These are phyloP conservation scores for Mormyrus proboscirostris DNA, from an alignment of 2,797 vertebrate species.

Conservation along the genomic window DNA sequence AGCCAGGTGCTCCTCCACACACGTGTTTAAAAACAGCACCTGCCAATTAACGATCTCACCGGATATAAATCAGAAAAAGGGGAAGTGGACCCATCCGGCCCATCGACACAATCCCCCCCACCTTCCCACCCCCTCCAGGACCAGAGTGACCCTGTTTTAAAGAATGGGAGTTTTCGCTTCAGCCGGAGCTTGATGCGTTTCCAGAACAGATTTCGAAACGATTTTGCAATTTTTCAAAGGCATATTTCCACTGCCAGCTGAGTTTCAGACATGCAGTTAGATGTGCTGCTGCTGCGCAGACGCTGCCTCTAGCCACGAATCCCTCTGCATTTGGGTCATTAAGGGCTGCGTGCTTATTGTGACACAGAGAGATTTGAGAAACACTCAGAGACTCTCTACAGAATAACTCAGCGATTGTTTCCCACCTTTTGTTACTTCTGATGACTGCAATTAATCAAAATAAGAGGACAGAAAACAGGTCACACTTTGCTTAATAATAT, in stretches of 20 bases:
- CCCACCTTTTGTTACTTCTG: slow-evolving; percentile 35
- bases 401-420: slow-evolving; percentile 1
- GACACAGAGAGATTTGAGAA: not conserved
- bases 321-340: not conserved
- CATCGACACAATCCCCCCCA: not conserved
- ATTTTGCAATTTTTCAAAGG: slow-evolving; percentile 11
- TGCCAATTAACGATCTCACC: not conserved
- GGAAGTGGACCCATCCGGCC: not conserved
- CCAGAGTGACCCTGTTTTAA: not conserved
- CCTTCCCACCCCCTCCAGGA: not conserved
- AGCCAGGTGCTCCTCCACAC: not conserved
- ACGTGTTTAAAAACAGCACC: not conserved
- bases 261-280: not conserved
- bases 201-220: slow-evolving; percentile 12
- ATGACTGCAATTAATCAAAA: slow-evolving; percentile 37
- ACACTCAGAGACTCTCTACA: not conserved
- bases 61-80: not conserved
- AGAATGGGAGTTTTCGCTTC: not conserved
- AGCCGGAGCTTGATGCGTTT: slow-evolving; percentile 1
- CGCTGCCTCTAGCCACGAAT: not conserved
- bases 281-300: not conserved
- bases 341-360: not conserved
- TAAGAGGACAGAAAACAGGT: too few relatives aligned
- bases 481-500: too few relatives aligned
- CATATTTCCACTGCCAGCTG: not conserved